Evolutionary conservation across 1,140 invertebrate genomes (phyloP).

Genomic region (Hyphantria cunea): DNA sequence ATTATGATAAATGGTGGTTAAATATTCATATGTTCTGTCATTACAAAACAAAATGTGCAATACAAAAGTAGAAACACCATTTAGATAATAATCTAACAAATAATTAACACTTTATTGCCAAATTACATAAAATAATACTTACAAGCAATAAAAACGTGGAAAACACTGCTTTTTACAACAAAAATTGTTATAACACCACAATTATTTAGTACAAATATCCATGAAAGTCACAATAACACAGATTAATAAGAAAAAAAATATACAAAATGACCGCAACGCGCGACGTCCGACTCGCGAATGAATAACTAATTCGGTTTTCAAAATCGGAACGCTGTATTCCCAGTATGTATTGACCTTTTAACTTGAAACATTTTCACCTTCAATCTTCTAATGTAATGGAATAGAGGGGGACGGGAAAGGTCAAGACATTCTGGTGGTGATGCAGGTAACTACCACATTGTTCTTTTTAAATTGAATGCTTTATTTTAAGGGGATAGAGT

Average conservation of each 20-base stretch:
- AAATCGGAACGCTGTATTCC: conserved; percentile 54
- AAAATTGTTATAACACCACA: conserved; percentile 6
- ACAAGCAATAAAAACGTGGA: conserved; percentile 1
- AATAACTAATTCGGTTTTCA: conserved; percentile 67
- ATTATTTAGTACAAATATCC: not conserved
- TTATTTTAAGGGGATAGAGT: conserved; percentile 28
- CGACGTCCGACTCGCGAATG: conserved; percentile 49
- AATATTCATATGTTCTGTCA: no score
- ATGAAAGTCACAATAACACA: conserved; percentile 23
- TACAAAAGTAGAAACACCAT: no score
- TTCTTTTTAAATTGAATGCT: conserved; percentile 26
- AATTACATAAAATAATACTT: not conserved
- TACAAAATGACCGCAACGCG: conserved; percentile 46
- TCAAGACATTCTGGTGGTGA: conserved; percentile 42
- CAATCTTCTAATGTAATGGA: conserved; percentile 4
- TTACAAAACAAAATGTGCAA: no score
- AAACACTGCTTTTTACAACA: conserved; percentile 2
- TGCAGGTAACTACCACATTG: conserved; percentile 21
- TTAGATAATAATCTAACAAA: no score
- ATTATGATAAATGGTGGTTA: no score
- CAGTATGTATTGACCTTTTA: conserved; percentile 42
- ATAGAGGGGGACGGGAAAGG: conserved; percentile 34
- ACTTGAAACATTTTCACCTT: conserved; percentile 33
- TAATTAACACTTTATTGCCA: no score
- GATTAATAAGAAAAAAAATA: conserved; percentile 46